Evolutionary conservation across 2,113 vertebrate species (phyloP).

Genomic region (Tragelaphus buxtoni): DNA sequence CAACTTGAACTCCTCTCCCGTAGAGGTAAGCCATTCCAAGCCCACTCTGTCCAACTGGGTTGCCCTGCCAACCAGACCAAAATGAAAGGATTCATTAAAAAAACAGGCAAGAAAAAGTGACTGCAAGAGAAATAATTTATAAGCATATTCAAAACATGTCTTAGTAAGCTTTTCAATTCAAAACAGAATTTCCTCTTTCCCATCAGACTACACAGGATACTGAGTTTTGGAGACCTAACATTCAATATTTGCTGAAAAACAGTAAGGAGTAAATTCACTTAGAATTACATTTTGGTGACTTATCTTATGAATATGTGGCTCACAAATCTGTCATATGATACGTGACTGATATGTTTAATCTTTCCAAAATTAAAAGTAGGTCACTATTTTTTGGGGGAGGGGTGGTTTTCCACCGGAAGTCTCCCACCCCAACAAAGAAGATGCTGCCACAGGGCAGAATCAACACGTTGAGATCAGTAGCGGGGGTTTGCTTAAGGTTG

Average conservation of each 20-base stretch:
- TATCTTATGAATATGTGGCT: not conserved
- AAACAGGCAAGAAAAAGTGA: not conserved
- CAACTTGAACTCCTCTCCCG: slow-evolving; percentile 95
- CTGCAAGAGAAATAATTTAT: not conserved
- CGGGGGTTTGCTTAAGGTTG: not conserved
- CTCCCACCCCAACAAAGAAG: not conserved
- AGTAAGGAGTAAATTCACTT: not conserved
- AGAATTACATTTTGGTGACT: slow-evolving; percentile 8
- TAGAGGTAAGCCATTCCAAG: slow-evolving; percentile 98
- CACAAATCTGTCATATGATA: not conserved
- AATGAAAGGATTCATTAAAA: not conserved
- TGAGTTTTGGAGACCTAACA: not conserved
- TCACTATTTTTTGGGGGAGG: not conserved
- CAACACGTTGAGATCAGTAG: not conserved
- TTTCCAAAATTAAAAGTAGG: not conserved
- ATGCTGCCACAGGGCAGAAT: not conserved
- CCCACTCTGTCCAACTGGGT: slow-evolving; percentile 97
- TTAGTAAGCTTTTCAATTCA: not conserved
- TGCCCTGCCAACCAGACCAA: slow-evolving; percentile 84
- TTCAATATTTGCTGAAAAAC: not conserved
- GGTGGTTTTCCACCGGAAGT: not conserved
- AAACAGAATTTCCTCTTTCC: not conserved
- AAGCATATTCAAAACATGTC: not conserved
- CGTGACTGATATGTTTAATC: not conserved
- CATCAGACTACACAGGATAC: not conserved